These are phyloP conservation scores for Dipodomys stephensi DNA, from an alignment of 2,113 vertebrate species.

Conservation along the genomic window DNA sequence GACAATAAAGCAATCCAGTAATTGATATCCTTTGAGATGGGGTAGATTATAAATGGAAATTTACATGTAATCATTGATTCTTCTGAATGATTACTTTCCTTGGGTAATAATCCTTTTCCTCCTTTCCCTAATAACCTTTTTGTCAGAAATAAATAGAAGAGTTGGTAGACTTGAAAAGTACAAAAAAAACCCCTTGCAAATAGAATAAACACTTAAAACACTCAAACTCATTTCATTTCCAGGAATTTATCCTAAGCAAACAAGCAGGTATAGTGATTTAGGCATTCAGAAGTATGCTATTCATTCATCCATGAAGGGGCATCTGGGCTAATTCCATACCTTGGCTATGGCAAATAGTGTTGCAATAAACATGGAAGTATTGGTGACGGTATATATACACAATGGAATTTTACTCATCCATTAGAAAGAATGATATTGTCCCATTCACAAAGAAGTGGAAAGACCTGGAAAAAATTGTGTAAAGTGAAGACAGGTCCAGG, in stretches of 20 bases:
- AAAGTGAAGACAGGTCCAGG: too few species aligned
- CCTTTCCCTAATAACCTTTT: constrained; percentile 48
- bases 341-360: too few species aligned
- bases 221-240: constrained; percentile 7
- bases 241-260: constrained; percentile 26
- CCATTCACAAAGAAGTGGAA: too few species aligned
- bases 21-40: constrained; percentile 58
- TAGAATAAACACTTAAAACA: neutral
- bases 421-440: too few species aligned
- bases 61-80: constrained; percentile 63
- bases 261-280: neutral
- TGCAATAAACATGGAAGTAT: too few species aligned
- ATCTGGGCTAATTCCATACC: too few species aligned
- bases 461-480: too few species aligned
- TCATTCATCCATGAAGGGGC: too few species aligned
- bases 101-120: constrained; percentile 61
- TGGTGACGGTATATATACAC: too few species aligned
- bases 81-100: constrained; percentile 68
- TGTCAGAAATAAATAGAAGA: constrained; percentile 52
- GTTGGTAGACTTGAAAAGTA: constrained; percentile 48
- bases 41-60: constrained; percentile 73
- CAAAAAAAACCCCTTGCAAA: neutral
- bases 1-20: constrained; percentile 65
- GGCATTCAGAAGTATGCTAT: neutral
- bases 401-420: too few species aligned